Percentiles rank a stretch among this genome's conserved stretches.
phyloP scores from a whole-genome alignment of 2,888 invertebrate species.

The Sisyra nigra region DNA sequence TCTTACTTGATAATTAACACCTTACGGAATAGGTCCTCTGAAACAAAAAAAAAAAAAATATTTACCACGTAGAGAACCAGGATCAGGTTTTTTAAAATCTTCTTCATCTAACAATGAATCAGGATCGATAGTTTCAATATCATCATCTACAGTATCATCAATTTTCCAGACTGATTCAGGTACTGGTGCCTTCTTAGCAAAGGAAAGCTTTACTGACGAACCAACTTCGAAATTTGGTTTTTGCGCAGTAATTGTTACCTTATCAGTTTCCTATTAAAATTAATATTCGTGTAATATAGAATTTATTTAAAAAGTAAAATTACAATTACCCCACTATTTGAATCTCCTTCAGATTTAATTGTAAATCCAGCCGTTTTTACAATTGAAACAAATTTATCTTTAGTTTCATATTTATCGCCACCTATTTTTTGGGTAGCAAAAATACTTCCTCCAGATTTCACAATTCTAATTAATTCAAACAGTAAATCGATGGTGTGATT shows the following conservation, averaged over 20 bases:
- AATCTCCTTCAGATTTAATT: conserved; percentile 19
- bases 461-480: conserved; percentile 37
- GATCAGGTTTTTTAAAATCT: conserved; percentile 78
- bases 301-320: background rate
- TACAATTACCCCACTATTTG: conserved; percentile 17
- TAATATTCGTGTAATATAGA: background rate
- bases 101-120: conserved; percentile 79
- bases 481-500: conserved; percentile 29
- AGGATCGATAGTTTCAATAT: conserved; percentile 71
- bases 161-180: conserved; percentile 57
- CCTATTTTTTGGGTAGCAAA: conserved; percentile 31
- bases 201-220: conserved; percentile 39
- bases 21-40: no score
- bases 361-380: conserved; percentile 51
- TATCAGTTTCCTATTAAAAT: background rate
- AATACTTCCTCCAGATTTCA: conserved; percentile 46
- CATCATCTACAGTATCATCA: conserved; percentile 40
- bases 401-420: conserved; percentile 22
- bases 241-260: conserved; percentile 27
- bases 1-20: no score
- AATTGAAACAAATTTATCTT: conserved; percentile 23
- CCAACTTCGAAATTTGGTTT: conserved; percentile 60
- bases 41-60: conserved; percentile 6
- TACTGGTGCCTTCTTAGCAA: conserved; percentile 23
- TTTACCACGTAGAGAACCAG: conserved; percentile 63